phyloP scores from a whole-genome alignment of 2,113 vertebrate species.

The Lagopus muta region DNA sequence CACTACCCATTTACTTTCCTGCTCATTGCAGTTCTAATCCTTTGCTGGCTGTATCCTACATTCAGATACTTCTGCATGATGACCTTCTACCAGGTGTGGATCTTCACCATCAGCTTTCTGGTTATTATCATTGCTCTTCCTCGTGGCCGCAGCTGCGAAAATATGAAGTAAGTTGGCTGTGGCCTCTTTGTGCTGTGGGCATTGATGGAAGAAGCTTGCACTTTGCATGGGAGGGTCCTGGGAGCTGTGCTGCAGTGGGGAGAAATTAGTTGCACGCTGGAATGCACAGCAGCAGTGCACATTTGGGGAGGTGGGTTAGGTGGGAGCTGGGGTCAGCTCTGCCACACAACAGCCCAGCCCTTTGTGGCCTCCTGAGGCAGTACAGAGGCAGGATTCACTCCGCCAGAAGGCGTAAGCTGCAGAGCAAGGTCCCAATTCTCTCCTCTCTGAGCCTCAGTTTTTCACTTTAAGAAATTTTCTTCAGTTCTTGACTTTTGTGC shows the following conservation, averaged over 20 bases:
- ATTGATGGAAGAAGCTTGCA: rapidly evolving
- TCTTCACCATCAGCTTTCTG: background rate
- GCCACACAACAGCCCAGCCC: rapidly evolving
- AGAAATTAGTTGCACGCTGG: background rate
- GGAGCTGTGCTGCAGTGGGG: background rate
- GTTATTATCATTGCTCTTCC: conserved; percentile 9
- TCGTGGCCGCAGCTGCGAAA: background rate
- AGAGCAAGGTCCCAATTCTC: background rate
- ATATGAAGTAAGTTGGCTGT: background rate
- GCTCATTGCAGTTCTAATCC: background rate
- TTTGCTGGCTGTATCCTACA: conserved; percentile 25
- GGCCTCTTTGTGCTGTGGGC: background rate
- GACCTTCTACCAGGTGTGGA: conserved; percentile 22
- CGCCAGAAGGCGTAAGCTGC: background rate
- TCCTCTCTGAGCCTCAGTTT: background rate
- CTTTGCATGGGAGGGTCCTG: background rate
- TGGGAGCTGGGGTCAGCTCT: background rate
- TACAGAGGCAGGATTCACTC: background rate
- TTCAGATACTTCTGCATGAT: conserved; percentile 56
- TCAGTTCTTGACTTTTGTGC: background rate
- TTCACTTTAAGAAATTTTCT: background rate
- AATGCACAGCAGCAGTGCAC: background rate
- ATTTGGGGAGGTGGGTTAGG: background rate
- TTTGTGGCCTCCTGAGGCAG: background rate
- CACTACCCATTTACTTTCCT: conserved; percentile 21